Percentiles rank a stretch among this genome's conserved stretches.
These are phyloP conservation scores for Strix occidentalis DNA, from an alignment of 2,797 vertebrate species.

Conservation along the genomic window DNA sequence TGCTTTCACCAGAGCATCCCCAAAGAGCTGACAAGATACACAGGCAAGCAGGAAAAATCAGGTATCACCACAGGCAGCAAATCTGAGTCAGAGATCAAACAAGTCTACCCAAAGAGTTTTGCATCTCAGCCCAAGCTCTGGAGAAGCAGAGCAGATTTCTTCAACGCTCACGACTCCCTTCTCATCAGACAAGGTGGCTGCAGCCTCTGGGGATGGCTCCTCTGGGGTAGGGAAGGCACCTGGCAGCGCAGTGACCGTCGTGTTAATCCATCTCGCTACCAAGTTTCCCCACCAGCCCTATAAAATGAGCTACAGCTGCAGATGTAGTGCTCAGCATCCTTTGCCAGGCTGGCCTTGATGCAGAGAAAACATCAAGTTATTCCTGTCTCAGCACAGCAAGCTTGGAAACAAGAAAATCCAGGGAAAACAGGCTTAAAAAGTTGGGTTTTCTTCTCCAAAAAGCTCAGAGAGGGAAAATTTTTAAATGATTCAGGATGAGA, in stretches of 20 bases:
- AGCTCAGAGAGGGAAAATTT: background rate
- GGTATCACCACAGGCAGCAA: background rate
- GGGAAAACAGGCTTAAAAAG: background rate
- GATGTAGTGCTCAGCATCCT: background rate
- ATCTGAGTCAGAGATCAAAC: background rate
- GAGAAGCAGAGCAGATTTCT: background rate
- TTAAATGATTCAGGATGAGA: conserved; percentile 37
- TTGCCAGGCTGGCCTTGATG: background rate
- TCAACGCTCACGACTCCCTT: background rate
- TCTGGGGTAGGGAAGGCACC: background rate
- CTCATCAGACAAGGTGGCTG: background rate
- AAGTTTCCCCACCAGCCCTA: background rate
- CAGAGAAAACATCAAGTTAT: background rate
- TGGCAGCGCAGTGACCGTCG: fast-evolving
- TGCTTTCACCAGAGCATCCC: background rate
- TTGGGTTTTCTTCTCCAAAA: background rate
- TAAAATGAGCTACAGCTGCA: background rate
- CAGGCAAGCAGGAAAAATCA: background rate
- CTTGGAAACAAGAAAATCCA: background rate
- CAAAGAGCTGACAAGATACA: background rate
- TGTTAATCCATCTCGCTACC: background rate
- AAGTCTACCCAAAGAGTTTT: background rate
- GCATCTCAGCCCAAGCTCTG: background rate
- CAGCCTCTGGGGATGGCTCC: background rate
- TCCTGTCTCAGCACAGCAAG: background rate